A percentile compares a stretch with the other conserved stretches of the same genome.
phyloP scores from a whole-genome alignment of 2,888 invertebrate genomes.

The Diploptera punctata region DNA sequence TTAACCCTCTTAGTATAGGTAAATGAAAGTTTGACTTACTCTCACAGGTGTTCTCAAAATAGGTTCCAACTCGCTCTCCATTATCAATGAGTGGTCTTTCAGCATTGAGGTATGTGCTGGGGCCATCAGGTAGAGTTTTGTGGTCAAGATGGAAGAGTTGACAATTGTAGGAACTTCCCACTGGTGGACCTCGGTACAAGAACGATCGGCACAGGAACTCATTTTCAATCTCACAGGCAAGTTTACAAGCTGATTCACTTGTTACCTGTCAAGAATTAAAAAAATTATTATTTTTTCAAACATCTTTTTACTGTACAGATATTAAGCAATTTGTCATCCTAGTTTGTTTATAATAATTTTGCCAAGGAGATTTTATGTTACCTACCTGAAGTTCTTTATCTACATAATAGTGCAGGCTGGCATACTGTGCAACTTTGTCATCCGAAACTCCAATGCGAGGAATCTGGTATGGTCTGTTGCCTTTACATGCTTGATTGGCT shows the following conservation, averaged over 20 bases:
- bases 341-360: no score
- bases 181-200: constrained; percentile 72
- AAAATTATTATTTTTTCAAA: background rate
- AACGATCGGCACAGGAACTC: constrained; percentile 90
- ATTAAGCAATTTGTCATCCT: no score
- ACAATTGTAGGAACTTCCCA: constrained; percentile 85
- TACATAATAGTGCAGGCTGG: constrained; percentile 89
- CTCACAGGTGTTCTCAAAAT: constrained; percentile 90
- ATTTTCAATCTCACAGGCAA: constrained; percentile 91
- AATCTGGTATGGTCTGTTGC: constrained; percentile 76
- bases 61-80: constrained; percentile 87
- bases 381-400: constrained; percentile 88
- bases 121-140: constrained; percentile 89
- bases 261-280: constrained; percentile 66
- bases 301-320: no score
- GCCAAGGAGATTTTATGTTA: no score
- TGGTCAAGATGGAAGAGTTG: constrained; percentile 92
- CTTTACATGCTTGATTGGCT: constrained; percentile 85
- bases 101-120: constrained; percentile 87
- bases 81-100: constrained; percentile 91
- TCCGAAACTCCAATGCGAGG: constrained; percentile 90
- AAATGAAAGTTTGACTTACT: no score
- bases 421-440: constrained; percentile 91
- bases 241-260: constrained; percentile 85
- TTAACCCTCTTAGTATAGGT: no score